Evolutionary conservation across 2,888 invertebrate species (phyloP).

Genomic region (Lasioglossum morio): DNA sequence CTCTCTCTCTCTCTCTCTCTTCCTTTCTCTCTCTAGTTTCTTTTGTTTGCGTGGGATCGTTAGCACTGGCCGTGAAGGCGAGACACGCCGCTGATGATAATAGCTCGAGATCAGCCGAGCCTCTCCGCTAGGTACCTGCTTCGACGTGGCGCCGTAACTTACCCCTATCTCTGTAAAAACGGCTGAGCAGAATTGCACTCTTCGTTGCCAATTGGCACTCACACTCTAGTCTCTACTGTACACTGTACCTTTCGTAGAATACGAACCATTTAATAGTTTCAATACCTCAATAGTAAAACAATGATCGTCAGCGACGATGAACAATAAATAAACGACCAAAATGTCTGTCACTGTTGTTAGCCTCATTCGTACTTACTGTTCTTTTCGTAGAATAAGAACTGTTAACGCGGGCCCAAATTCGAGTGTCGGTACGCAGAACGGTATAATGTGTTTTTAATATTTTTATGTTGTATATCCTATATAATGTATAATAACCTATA

Average conservation of each 20-base stretch:
- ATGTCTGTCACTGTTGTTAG: too few relatives aligned
- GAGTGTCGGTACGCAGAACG: too few relatives aligned
- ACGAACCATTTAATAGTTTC: too few relatives aligned
- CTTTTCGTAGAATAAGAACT: background rate
- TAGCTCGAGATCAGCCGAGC: constrained; percentile 9
- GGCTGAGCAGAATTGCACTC: background rate
- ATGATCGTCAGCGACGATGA: too few relatives aligned
- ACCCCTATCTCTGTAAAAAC: background rate
- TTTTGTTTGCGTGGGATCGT: constrained; percentile 20
- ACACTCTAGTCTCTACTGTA: background rate
- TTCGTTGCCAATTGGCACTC: background rate
- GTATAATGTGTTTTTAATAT: too few relatives aligned
- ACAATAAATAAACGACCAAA: too few relatives aligned
- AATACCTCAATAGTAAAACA: too few relatives aligned
- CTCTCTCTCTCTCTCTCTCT: background rate
- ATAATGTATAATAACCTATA: too few relatives aligned
- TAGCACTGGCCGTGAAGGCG: background rate
- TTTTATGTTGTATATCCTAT: too few relatives aligned
- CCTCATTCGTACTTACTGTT: background rate
- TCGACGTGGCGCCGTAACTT: background rate
- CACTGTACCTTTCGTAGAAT: background rate
- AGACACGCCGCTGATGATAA: constrained; percentile 3
- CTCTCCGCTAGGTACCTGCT: background rate
- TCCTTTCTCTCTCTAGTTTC: background rate
- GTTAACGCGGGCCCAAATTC: too few relatives aligned